phyloP scores from a whole-genome alignment of 1,140 invertebrate genomes.

The Patella vulgata region DNA sequence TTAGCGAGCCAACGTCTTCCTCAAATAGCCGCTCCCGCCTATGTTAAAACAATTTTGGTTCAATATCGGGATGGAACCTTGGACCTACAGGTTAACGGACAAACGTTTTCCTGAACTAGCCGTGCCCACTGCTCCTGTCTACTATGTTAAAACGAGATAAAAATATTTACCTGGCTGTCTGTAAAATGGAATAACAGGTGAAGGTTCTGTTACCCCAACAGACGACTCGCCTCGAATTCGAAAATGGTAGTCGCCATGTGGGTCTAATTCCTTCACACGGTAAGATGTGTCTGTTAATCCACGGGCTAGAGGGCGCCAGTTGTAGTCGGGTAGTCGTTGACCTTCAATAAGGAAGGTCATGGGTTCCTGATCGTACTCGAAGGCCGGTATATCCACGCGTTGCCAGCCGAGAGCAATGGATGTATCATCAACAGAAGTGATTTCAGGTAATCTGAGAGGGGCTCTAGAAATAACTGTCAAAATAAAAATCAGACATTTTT shows the following conservation, averaged over 20 bases:
- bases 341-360: constrained; percentile 57
- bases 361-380: constrained; percentile 44
- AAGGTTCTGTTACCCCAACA: constrained; percentile 50
- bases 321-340: constrained; percentile 51
- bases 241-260: constrained; percentile 53
- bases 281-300: constrained; percentile 46
- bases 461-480: constrained; percentile 52
- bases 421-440: constrained; percentile 48
- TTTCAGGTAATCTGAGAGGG: constrained; percentile 41
- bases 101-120: no score
- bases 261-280: constrained; percentile 42
- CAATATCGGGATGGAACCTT: neutral
- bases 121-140: no score
- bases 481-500: constrained; percentile 3
- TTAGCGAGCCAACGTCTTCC: no score
- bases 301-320: constrained; percentile 53
- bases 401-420: constrained; percentile 47
- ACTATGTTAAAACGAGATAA: neutral
- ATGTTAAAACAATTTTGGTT: no score
- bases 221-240: constrained; percentile 52
- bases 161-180: constrained; percentile 54
- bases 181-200: constrained; percentile 50
- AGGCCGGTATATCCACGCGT: constrained; percentile 52
- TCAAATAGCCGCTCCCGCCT: no score
- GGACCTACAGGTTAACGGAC: no score